A percentile compares a stretch with the other conserved stretches of the same genome.
Evolutionary conservation across 37 sponge, comb jelly and placozoan genomes (phyloP).

Genomic region (Cliona cf. orientalis): DNA sequence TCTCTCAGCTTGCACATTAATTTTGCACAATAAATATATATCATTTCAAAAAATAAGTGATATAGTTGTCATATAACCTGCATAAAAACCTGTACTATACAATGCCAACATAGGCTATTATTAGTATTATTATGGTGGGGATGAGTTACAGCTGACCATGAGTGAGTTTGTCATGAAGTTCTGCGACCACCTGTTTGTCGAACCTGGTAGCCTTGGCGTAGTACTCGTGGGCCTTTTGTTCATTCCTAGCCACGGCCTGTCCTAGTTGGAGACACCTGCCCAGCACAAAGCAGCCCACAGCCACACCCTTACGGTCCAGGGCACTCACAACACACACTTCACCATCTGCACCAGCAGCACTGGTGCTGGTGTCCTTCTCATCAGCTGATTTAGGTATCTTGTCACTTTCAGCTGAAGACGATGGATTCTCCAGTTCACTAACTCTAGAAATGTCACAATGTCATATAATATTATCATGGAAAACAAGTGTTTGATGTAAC

Average conservation of each 20-base stretch:
- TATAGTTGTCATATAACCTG: not conserved
- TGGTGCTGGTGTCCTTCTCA: not conserved
- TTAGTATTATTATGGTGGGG: not conserved
- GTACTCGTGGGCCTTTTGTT: slow-evolving; percentile 39
- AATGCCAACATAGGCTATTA: not conserved
- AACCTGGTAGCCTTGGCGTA: slow-evolving; percentile 42
- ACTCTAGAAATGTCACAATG: not conserved
- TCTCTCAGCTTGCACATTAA: no score
- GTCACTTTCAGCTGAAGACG: not conserved
- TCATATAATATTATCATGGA: no score
- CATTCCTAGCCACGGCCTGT: slow-evolving; percentile 39
- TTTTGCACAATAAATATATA: no score
- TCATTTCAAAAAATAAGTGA: no score
- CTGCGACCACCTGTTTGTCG: slow-evolving; percentile 48
- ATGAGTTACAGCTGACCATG: slow-evolving; percentile 40
- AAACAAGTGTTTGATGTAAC: no score
- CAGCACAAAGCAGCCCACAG: slow-evolving; percentile 69
- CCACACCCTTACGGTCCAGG: slow-evolving; percentile 56
- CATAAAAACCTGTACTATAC: not conserved
- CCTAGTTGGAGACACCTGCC: slow-evolving; percentile 71
- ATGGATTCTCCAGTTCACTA: slow-evolving; percentile 42
- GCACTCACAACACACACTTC: slow-evolving; percentile 15
- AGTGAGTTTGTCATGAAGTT: slow-evolving; percentile 52
- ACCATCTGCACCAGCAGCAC: not conserved
- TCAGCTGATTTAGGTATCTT: not conserved